Evolutionary conservation across 2,113 vertebrate genomes (phyloP).

Genomic region (Leptosomus discolor): DNA sequence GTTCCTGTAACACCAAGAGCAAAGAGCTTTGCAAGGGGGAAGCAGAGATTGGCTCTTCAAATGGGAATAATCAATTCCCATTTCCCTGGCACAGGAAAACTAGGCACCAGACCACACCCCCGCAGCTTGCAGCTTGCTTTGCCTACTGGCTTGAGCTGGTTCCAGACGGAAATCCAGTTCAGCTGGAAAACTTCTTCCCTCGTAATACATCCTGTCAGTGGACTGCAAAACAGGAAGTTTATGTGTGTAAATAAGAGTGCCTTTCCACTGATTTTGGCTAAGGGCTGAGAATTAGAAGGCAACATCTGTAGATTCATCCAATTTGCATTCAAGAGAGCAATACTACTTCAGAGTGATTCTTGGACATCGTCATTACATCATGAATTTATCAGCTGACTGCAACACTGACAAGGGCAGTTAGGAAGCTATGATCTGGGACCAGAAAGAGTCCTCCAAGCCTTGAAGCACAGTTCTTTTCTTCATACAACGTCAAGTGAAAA

Average conservation of each 20-base stretch:
- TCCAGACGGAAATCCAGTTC: neutral
- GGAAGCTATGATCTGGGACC: neutral
- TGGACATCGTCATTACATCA: neutral
- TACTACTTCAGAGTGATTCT: neutral
- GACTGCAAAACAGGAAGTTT: constrained; percentile 39
- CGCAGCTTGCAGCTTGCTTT: neutral
- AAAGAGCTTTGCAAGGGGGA: neutral
- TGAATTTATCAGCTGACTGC: neutral
- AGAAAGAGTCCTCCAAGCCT: neutral
- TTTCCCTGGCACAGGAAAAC: neutral
- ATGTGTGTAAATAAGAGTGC: neutral
- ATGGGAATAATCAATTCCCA: neutral
- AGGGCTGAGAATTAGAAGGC: neutral
- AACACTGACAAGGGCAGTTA: neutral
- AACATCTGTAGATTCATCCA: neutral
- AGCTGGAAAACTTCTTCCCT: constrained; percentile 17
- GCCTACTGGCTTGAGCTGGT: neutral
- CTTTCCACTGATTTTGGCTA: neutral
- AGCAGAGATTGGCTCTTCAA: neutral
- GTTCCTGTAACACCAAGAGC: neutral
- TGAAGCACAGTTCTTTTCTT: neutral
- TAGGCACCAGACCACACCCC: neutral
- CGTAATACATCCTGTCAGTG: neutral
- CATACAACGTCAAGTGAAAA: neutral
- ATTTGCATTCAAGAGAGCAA: neutral